These are phyloP conservation scores for Antheraea yamamai DNA, from an alignment of 2,888 invertebrate species.

Conservation along the genomic window DNA sequence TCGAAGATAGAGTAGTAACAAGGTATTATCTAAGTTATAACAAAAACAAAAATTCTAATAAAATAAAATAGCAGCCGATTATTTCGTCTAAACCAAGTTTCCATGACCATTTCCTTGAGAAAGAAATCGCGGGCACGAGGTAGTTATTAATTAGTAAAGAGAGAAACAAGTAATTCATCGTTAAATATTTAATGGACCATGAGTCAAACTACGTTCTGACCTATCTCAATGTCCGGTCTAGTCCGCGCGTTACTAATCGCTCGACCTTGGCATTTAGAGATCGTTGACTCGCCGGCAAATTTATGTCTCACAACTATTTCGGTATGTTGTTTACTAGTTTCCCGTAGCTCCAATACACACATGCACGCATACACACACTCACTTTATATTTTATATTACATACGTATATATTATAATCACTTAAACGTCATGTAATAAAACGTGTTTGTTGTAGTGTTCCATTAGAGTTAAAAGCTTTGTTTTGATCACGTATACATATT, in stretches of 20 bases:
- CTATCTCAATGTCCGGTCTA: conserved; percentile 38
- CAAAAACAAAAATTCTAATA: too few species aligned
- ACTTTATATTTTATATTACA: not conserved
- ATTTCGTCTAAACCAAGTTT: too few species aligned
- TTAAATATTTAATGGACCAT: conserved; percentile 18
- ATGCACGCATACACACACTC: not conserved
- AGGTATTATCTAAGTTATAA: too few species aligned
- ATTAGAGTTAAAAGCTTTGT: not conserved
- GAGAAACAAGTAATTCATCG: too few species aligned
- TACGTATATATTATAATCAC: not conserved
- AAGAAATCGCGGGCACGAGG: too few species aligned
- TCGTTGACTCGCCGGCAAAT: conserved; percentile 14
- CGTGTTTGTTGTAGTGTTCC: conserved; percentile 3
- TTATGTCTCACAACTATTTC: conserved; percentile 12
- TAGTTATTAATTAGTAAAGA: too few species aligned
- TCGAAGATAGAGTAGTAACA: too few species aligned
- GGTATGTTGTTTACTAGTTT: conserved; percentile 13
- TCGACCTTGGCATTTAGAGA: conserved; percentile 29
- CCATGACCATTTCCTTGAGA: too few species aligned
- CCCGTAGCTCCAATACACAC: not conserved
- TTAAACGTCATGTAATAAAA: not conserved
- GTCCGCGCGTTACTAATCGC: conserved; percentile 25
- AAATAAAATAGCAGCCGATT: too few species aligned
- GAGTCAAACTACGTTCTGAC: conserved; percentile 37
- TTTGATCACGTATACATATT: not conserved